Percentiles rank a stretch among this genome's conserved stretches.
Conservation (phyloP, 2,113 vertebrate species). For the Rattus rattus region DNA sequence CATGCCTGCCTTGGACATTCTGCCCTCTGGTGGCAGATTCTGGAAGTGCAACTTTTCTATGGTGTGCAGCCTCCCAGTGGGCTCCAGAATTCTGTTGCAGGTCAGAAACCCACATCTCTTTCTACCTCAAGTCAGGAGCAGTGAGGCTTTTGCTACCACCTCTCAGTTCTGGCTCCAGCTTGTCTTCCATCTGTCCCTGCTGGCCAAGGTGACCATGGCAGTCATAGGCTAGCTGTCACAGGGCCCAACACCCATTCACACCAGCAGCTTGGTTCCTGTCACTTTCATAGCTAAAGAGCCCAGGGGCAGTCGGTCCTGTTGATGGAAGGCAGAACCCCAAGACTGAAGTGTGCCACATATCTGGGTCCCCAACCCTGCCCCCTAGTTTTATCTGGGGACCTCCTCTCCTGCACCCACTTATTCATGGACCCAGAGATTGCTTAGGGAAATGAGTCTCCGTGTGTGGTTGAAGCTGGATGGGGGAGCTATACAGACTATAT, state of each 20-base stretch:
- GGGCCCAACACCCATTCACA: accelerated
- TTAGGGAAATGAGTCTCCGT: not conserved
- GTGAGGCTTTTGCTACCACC: accelerated
- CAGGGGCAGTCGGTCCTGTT: not conserved
- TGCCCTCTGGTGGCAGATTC: slow-evolving; percentile 41
- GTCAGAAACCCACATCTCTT: not conserved
- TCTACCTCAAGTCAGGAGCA: not conserved
- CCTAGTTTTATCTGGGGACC: not conserved
- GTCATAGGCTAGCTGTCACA: not conserved
- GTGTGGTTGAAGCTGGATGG: not conserved
- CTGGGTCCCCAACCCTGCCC: not conserved
- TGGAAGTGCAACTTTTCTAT: not conserved
- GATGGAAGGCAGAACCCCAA: not conserved
- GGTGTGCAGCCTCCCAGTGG: accelerated
- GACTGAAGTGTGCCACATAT: not conserved
- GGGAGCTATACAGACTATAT: not conserved
- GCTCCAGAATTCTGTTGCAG: not conserved
- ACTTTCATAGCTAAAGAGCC: too few species aligned
- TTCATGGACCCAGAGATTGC: not conserved
- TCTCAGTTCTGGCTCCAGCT: not conserved
- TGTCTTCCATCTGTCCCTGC: not conserved
- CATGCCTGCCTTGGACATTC: not conserved
- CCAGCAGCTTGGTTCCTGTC: not conserved
- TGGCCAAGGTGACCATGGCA: not conserved
- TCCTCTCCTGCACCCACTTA: not conserved